phyloP scores from a whole-genome alignment of 2,888 invertebrate genomes.

The Microchrysa polita region DNA sequence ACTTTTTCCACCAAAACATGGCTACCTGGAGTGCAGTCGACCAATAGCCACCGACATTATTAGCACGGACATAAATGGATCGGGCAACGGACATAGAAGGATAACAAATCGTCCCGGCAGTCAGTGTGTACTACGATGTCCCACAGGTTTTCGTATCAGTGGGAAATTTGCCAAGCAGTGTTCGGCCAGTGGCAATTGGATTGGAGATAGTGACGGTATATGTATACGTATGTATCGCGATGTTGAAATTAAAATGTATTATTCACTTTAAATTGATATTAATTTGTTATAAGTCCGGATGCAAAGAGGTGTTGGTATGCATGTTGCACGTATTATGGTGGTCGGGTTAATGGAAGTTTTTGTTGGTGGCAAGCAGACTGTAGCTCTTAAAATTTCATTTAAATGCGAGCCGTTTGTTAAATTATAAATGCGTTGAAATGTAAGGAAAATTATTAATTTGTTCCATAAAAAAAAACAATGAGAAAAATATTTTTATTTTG shows the following conservation, averaged over 20 bases:
- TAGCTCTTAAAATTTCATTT: too few species aligned
- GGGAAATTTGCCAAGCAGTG: constrained; percentile 65
- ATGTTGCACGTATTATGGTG: too few species aligned
- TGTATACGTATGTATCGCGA: constrained; percentile 63
- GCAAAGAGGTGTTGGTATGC: too few species aligned
- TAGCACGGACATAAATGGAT: constrained; percentile 35
- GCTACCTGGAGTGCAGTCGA: constrained; percentile 65
- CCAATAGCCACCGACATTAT: constrained; percentile 52
- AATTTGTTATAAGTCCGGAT: too few species aligned
- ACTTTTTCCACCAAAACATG: constrained; percentile 64
- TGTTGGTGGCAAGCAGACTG: too few species aligned
- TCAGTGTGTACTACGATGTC: constrained; percentile 66
- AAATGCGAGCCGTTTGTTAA: too few species aligned
- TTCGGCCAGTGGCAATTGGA: constrained; percentile 64
- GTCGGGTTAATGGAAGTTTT: too few species aligned
- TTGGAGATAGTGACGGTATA: constrained; percentile 64
- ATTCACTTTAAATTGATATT: too few species aligned
- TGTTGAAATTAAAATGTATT: background rate
- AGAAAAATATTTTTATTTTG: too few species aligned
- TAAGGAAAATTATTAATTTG: too few species aligned
- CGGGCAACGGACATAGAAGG: constrained; percentile 57
- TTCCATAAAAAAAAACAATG: too few species aligned
- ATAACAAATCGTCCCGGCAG: constrained; percentile 65
- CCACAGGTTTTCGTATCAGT: constrained; percentile 57
- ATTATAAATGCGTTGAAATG: too few species aligned